phyloP scores from a whole-genome alignment of 2,113 vertebrate genomes.

The Alectura lathami region DNA sequence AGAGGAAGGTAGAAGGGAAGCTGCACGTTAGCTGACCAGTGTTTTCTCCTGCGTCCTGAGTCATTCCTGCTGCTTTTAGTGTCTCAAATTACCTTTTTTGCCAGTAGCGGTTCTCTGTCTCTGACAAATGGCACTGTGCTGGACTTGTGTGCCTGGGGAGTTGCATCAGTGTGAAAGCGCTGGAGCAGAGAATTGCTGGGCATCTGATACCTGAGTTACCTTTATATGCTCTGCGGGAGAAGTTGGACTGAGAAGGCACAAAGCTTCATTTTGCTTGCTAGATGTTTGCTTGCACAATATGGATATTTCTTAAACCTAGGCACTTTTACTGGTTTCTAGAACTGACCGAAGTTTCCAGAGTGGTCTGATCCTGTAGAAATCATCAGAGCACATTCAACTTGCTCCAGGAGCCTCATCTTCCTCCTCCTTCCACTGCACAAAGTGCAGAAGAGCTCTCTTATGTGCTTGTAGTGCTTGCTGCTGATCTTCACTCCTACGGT shows the following conservation, averaged over 20 bases:
- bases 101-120: neutral
- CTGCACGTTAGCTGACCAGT: neutral
- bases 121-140: neutral
- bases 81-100: neutral
- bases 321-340: rapidly evolving
- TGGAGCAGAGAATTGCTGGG: neutral
- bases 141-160: neutral
- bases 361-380: neutral
- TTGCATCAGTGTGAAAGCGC: neutral
- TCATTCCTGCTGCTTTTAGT: neutral
- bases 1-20: neutral
- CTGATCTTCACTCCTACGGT: rapidly evolving
- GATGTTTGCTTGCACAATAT: rapidly evolving
- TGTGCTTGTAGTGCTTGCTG: neutral
- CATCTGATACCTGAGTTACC: neutral
- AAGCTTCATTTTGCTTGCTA: neutral
- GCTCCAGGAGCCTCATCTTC: neutral
- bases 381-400: neutral
- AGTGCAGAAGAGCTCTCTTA: neutral
- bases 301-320: rapidly evolving
- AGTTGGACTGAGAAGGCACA: neutral
- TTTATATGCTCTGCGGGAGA: neutral
- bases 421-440: rapidly evolving
- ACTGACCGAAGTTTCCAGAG: rapidly evolving
- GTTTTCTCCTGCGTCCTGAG: neutral